Conservation (phyloP, 2,113 vertebrate genomes). For the Phaethornis superciliosus region DNA sequence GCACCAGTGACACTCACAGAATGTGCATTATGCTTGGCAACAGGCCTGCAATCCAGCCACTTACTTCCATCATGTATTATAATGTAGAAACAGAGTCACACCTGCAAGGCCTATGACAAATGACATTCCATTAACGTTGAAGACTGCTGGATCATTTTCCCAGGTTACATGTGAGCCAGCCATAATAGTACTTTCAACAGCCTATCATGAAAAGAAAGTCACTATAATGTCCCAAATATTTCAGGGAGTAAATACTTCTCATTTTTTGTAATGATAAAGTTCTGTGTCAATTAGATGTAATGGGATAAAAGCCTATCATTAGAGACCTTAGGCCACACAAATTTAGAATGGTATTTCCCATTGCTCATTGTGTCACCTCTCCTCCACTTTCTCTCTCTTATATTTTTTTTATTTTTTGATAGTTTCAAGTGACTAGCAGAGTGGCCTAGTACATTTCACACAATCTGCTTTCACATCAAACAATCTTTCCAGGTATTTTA, state of each 20-base stretch:
- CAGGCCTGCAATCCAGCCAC: slow-evolving; percentile 29
- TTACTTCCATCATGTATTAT: slow-evolving; percentile 46
- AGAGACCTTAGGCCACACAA: slow-evolving; percentile 66
- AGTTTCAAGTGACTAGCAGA: slow-evolving; percentile 25
- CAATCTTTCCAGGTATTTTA: slow-evolving; percentile 53
- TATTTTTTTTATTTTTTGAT: slow-evolving; percentile 24
- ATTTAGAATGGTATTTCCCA: slow-evolving; percentile 71
- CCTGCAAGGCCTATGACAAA: slow-evolving; percentile 85
- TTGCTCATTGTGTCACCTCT: slow-evolving; percentile 13
- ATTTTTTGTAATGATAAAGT: slow-evolving; percentile 83
- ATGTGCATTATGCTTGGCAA: slow-evolving; percentile 55
- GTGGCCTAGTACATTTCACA: slow-evolving; percentile 32
- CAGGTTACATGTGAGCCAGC: slow-evolving; percentile 76
- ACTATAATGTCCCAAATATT: slow-evolving; percentile 77
- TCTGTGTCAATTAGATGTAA: slow-evolving; percentile 82
- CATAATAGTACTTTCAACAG: slow-evolving; percentile 81
- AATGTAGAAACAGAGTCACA: slow-evolving; percentile 79
- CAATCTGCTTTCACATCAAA: slow-evolving; percentile 19
- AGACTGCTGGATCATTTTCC: slow-evolving; percentile 77
- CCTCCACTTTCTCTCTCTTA: not conserved
- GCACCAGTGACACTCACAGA: slow-evolving; percentile 27
- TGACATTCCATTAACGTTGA: slow-evolving; percentile 84
- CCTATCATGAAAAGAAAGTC: slow-evolving; percentile 71
- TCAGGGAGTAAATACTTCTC: slow-evolving; percentile 75
- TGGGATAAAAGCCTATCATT: slow-evolving; percentile 78